phyloP scores from a whole-genome alignment of 2,888 invertebrate species.

The Pyrrhosoma nymphula region DNA sequence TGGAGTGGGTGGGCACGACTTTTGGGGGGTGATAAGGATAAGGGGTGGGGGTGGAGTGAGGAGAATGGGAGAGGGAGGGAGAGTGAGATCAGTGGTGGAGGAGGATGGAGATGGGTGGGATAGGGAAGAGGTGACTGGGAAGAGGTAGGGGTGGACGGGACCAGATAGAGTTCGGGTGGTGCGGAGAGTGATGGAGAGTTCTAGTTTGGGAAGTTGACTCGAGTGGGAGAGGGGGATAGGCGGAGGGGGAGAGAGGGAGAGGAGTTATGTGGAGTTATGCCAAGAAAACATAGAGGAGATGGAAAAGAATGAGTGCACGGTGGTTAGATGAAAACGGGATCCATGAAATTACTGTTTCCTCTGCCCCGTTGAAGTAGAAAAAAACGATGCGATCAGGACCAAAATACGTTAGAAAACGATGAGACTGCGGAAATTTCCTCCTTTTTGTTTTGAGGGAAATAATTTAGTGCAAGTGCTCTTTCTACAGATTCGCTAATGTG shows the following conservation, averaged over 20 bases:
- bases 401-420: not conserved
- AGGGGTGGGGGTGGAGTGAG: too few species aligned
- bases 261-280: not conserved
- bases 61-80: not conserved
- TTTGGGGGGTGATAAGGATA: too few species aligned
- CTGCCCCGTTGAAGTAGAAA: not conserved
- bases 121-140: too few species aligned
- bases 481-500: too few species aligned
- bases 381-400: not conserved
- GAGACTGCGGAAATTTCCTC: not conserved
- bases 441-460: not conserved
- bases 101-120: not conserved
- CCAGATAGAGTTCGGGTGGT: not conserved
- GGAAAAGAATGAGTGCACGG: not conserved
- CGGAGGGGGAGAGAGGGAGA: not conserved
- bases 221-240: not conserved
- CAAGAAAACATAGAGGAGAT: constrained; percentile 13
- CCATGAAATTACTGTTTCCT: not conserved
- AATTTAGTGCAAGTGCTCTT: not conserved
- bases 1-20: not conserved
- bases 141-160: not conserved
- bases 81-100: not conserved
- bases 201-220: not conserved
- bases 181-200: constrained; percentile 10
- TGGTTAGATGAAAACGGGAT: constrained; percentile 16